These are phyloP conservation scores for Agapostemon virescens DNA, from an alignment of 2,888 invertebrate species.

Conservation along the genomic window DNA sequence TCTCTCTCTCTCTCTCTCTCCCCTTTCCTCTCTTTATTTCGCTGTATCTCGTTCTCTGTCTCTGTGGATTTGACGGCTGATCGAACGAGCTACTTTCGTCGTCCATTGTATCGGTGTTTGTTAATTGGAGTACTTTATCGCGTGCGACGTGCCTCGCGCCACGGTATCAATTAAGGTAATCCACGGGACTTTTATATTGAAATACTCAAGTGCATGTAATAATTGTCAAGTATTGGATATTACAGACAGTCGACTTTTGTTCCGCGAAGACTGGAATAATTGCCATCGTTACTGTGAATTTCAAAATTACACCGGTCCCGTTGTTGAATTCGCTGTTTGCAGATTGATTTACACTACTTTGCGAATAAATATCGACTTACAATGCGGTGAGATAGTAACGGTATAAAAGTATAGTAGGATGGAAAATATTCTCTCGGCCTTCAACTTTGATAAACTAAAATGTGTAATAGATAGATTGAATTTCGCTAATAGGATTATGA, in stretches of 20 bases:
- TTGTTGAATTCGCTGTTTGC: not conserved
- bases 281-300: not conserved
- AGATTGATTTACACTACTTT: not conserved
- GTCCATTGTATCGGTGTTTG: slow-evolving; percentile 20
- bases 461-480: not conserved
- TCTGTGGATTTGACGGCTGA: slow-evolving; percentile 1
- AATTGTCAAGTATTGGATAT: not conserved
- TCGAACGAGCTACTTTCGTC: slow-evolving; percentile 16
- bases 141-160: not conserved
- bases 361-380: not conserved
- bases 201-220: not conserved
- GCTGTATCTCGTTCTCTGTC: not conserved
- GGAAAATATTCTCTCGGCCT: not conserved
- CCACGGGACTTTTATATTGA: not conserved
- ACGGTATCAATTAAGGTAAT: slow-evolving; percentile 27
- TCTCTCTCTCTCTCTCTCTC: not conserved
- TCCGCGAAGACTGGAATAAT: not conserved
- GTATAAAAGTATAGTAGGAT: not conserved
- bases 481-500: too few species aligned
- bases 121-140: slow-evolving; percentile 39
- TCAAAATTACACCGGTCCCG: not conserved
- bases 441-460: not conserved
- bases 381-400: not conserved
- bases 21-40: not conserved
- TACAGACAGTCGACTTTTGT: not conserved